Base-by-base conservation (phyloP, 2,888 invertebrate species). In the Phengaris arion region DNA sequence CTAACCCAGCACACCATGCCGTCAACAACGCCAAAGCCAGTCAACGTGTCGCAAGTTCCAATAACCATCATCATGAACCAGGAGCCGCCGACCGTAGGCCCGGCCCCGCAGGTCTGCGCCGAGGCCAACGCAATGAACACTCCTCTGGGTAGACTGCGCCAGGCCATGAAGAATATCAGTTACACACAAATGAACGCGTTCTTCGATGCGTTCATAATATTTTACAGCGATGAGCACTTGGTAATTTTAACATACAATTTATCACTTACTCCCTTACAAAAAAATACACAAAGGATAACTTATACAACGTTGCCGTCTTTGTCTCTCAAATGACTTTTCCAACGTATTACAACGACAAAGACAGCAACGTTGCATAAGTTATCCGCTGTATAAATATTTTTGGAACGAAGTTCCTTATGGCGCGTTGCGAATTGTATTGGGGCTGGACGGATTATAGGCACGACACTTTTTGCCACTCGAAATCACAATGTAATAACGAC, bases 141-240 rank as follows among this genome's bases (percentile, higher is more conserved):
- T 73, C 89, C 90, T 0, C 82, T 91, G 8, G 88, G 88, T 4
- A 82, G 88, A 22, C 87, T 95, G 15, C 93, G 95, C 3, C 89
- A 87, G 59, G 94, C 94, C 75, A 94, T 95, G 95, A 86, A 85
- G 59, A 88, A 87, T 79, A 80, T 85, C 2, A 83, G 81, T 73
- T 89, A 88, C 77, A 88, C 91, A n/a, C 89, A 89, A 78, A 87
- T 87, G 84, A 88, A 85, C 69, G 83, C 87, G 0, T 83, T 84
- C 75, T 86, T 96, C 9, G 95, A 97, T 82, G 98, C 96, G 0
- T 97, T 97, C 81, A 94, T 98, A 75, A 90, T 98, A 75, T 96
- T 97, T 74, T 96, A 96, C 74, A 96, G 95, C 77, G 98, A 98
- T 85, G 97, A 97, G 82, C 98, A 98, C 91, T 96, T 96, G 95